Base-by-base conservation (phyloP, 2,113 vertebrate genomes). In the Microcebus tavaratra region DNA sequence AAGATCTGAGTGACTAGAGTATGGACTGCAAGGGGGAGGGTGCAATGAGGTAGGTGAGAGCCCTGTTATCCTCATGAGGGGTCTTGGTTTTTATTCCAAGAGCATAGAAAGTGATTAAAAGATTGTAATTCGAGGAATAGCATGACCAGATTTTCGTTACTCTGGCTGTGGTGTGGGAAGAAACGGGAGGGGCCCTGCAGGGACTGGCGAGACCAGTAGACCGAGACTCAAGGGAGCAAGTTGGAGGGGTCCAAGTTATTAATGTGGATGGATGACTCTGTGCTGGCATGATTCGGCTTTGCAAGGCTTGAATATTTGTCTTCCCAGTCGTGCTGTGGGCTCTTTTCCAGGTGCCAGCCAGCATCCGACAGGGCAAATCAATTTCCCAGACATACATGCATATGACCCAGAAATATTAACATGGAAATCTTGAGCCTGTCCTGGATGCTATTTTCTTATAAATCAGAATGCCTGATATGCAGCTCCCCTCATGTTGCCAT, bases 301-400 rank as follows among this genome's bases (percentile, higher is more conserved):
- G 45, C 6, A 27, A 96, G 83, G 8, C 42, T 39, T 45, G 87
- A 17, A 17, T 67, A 8, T 94, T 87, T 93, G 81, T 88, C 76
- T 92, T 95, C n/a, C 39, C 5, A 36, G 68, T 72, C 27, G 57
- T 79, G 14, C 65, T 90, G 20, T 10, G 48, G 70, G 70, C 76
- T 76, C 55, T 63, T 75, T 91, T 94, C 79, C 55, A 87, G 91
- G 89, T 85, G 39, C 76, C 59, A 82, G 95, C 39, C 14, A 79
- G 80, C 75, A 42, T 57, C 23, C 75, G 91, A 84, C 83, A 82
- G n/a, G 75, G 57, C 94, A 88, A 63, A 45, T 91, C 67, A 50
- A 13, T 96, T 86, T 94, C 70, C 14, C 1, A 25, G 78, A 70
- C 55, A 91, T 17, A 48, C 5, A 42, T 18, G 65, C 25, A 2